Evolutionary conservation across 2,888 invertebrate genomes (phyloP).

Genomic region (Eupithecia subumbrata): DNA sequence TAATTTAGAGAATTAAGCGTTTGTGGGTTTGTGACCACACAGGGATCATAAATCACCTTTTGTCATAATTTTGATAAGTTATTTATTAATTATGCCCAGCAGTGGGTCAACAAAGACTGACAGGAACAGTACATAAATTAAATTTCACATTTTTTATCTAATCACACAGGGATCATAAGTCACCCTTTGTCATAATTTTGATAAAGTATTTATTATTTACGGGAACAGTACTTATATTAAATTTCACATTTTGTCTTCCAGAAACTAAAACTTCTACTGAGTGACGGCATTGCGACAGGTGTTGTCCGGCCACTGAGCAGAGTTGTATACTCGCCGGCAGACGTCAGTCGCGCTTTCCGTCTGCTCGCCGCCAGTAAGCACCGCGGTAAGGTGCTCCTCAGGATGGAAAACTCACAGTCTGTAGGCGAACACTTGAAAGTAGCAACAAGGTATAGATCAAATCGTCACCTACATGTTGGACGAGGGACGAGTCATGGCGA

Average conservation of each 20-base stretch:
- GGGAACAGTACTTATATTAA: too few relatives aligned
- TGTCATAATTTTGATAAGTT: too few relatives aligned
- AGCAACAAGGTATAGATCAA: constrained; percentile 48
- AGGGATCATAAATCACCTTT: not conserved
- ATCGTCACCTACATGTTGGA: not conserved
- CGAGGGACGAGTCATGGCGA: not conserved
- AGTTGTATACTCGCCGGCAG: constrained; percentile 85
- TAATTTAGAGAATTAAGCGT: too few relatives aligned
- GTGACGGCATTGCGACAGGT: constrained; percentile 86
- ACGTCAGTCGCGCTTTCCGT: constrained; percentile 87
- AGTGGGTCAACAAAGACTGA: too few relatives aligned
- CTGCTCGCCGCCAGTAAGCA: constrained; percentile 87
- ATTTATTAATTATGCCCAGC: too few relatives aligned
- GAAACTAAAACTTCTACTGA: constrained; percentile 80
- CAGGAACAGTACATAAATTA: too few relatives aligned
- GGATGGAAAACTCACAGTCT: constrained; percentile 50
- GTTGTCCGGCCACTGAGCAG: constrained; percentile 87
- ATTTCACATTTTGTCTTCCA: too few relatives aligned
- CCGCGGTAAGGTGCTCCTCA: constrained; percentile 56
- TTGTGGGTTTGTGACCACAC: too few relatives aligned
- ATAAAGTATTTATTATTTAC: not conserved
- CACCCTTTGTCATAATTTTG: not conserved
- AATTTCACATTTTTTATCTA: too few relatives aligned
- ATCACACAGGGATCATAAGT: too few relatives aligned
- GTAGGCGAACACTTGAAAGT: constrained; percentile 48